Conservation (phyloP, 2,113 vertebrate genomes). For the Chrysochloris asiatica region DNA sequence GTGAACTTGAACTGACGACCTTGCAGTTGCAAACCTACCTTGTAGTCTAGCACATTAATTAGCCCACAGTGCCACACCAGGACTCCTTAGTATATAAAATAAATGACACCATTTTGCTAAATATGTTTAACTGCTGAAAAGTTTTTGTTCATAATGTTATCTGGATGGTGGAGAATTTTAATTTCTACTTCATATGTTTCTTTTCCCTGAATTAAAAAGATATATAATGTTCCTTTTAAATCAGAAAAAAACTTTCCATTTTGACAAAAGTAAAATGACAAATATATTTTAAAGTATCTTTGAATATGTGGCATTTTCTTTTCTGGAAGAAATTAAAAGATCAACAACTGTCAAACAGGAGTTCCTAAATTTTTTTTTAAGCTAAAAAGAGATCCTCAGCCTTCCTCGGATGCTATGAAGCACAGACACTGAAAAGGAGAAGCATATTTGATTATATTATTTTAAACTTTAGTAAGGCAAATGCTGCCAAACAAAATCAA, state of each 20-base stretch:
- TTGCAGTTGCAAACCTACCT: no score
- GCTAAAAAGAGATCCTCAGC: not conserved
- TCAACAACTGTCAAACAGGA: conserved; percentile 5
- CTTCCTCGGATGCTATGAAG: conserved; percentile 2
- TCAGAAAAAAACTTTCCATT: not conserved
- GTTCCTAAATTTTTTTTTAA: not conserved
- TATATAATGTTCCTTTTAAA: conserved; percentile 12
- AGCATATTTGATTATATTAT: not conserved
- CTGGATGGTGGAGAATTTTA: not conserved
- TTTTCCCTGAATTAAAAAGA: not conserved
- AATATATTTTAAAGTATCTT: not conserved
- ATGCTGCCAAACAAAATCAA: conserved; percentile 2
- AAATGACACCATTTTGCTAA: not conserved
- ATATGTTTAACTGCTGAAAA: not conserved
- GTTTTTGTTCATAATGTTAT: not conserved
- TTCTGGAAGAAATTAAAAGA: conserved; percentile 12
- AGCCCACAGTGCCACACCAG: no score
- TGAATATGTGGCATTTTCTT: conserved; percentile 27
- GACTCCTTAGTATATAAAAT: no score
- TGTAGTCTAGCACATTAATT: no score
- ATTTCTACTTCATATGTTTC: not conserved
- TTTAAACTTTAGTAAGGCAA: not conserved
- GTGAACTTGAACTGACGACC: no score
- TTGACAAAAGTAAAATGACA: conserved; percentile 50
- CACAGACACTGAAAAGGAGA: not conserved